Evolutionary conservation across 2,113 vertebrate genomes (phyloP), one percentile per base, ranked within the genome.

Genomic region (Erpornis zantholeuca): DNA sequence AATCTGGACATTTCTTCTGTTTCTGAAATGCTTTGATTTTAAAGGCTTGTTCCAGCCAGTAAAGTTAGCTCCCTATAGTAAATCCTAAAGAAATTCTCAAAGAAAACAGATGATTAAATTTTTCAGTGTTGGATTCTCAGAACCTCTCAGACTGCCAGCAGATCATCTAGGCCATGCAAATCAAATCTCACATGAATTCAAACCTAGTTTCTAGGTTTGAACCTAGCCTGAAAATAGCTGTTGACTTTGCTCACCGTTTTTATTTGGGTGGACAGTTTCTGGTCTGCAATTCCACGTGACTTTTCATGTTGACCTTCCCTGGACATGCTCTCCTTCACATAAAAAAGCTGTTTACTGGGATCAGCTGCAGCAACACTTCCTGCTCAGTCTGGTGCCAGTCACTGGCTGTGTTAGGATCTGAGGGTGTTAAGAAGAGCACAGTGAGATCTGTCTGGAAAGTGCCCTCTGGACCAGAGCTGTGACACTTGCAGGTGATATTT

Each of bases 21-120:
- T 88, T 72, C 50, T 92, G 85, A 80, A 90, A 63, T 64, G 53
- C 57, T 85, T 92, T 84, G 71, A 84, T 91, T 90, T 94, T 82
- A 73, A 82, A 90, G 54, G 25, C 63, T 90, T 49, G 53, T 88
- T 90, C 70, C 36, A 90, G 65, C 53, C 91, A 76, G 42, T 35
- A n/a, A 76, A 61, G 29, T 90, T 72, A 72, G 38, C 24, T 92
- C 59, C 42, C 82, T 64, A 6, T 72, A 82, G 76, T 65, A 79
- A 82, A 93, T 53, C 50, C 45, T 80, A 68, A 73, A 35, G 33
- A 93, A 77, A 50, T 59, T 88, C 49, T 80, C 47, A 33, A 73
- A 93, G 68, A 82, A 81, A 91, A 66, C 23, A 65, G 40, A n/a
- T 81, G 38, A 90, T 88, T 64, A 69, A 20, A 42, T 82, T 82